phyloP scores from a whole-genome alignment of 2,113 vertebrate species.

The Leptosomus discolor region DNA sequence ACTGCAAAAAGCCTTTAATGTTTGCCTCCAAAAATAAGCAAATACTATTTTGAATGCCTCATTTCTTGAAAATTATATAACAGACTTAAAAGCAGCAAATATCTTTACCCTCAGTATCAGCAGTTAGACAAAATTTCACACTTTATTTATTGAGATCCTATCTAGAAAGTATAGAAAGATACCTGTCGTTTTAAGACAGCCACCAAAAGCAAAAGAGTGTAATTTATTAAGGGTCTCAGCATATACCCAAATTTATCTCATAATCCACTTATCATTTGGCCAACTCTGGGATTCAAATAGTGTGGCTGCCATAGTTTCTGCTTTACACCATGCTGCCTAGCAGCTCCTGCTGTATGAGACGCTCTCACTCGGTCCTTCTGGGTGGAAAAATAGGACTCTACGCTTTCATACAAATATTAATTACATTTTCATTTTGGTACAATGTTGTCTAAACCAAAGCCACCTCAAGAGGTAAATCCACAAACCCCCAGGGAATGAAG shows the following conservation, averaged over 20 bases:
- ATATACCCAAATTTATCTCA: background rate
- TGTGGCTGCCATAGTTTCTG: background rate
- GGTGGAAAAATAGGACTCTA: fast-evolving
- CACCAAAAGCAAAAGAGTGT: background rate
- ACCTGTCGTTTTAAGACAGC: background rate
- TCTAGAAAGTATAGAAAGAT: background rate
- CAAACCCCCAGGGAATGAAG: background rate
- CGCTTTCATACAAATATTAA: background rate
- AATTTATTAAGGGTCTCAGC: background rate
- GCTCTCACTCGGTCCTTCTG: background rate
- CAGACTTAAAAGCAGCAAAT: background rate
- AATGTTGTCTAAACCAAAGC: background rate
- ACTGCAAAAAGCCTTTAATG: background rate
- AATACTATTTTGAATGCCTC: background rate
- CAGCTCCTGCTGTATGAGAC: background rate
- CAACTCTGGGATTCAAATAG: background rate
- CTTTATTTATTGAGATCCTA: background rate
- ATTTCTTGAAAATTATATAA: background rate
- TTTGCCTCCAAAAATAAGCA: background rate
- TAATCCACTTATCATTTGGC: background rate
- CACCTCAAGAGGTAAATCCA: background rate
- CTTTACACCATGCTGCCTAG: background rate
- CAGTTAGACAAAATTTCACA: background rate
- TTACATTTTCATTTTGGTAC: background rate
- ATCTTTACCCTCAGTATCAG: background rate